Evolutionary conservation across 2,113 vertebrate genomes (phyloP).

Genomic region (Strigops habroptila): DNA sequence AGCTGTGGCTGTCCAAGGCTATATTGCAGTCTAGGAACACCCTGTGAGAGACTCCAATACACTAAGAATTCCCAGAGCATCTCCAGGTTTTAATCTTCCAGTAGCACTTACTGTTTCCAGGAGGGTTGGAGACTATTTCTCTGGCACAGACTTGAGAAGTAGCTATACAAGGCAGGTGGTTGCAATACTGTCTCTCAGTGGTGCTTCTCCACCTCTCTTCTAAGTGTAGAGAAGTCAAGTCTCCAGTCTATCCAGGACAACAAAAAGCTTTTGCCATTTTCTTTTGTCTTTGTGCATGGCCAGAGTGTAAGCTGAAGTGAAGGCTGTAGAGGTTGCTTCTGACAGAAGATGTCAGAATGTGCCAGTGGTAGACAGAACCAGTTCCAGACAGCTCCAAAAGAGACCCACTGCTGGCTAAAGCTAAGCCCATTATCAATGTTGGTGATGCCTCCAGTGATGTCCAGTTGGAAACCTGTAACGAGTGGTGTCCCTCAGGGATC

Average conservation of each 20-base stretch:
- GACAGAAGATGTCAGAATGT: not conserved
- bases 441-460: not conserved
- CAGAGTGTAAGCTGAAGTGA: not conserved
- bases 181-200: not conserved
- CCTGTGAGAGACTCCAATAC: not conserved
- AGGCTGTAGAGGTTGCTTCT: not conserved
- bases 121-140: not conserved
- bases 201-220: not conserved
- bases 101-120: not conserved
- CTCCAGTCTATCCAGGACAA: not conserved
- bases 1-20: not conserved
- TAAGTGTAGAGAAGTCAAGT: not conserved
- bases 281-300: not conserved
- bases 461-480: no score
- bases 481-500: no score
- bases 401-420: not conserved
- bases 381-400: not conserved
- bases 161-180: not conserved
- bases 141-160: not conserved
- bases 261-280: not conserved
- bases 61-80: not conserved
- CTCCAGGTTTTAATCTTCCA: not conserved
- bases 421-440: not conserved
- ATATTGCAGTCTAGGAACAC: not conserved
- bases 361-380: not conserved